These are phyloP conservation scores for Tenthredo mesomela DNA, from an alignment of 2,888 invertebrate species.

Conservation along the genomic window DNA sequence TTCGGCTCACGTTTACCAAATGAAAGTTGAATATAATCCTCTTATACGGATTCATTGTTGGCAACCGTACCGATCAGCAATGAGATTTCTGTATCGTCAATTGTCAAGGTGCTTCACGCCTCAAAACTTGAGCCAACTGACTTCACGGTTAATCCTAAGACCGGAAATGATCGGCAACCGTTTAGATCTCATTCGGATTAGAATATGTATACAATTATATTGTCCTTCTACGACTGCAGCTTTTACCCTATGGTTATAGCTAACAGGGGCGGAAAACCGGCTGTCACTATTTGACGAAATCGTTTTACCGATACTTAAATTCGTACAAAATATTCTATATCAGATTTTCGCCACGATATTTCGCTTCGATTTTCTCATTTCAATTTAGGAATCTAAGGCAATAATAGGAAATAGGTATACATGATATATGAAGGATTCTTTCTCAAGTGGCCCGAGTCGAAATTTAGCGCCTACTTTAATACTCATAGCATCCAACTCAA, in stretches of 20 bases:
- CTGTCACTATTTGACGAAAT: constrained; percentile 41
- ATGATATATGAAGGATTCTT: too few species aligned
- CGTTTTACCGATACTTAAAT: not conserved
- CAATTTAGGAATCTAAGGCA: too few species aligned
- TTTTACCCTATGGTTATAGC: not conserved
- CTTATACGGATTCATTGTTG: constrained; percentile 62
- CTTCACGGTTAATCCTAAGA: constrained; percentile 74
- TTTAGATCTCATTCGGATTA: constrained; percentile 75
- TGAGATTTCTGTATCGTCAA: constrained; percentile 41
- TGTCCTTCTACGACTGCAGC: not conserved
- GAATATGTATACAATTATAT: constrained; percentile 59
- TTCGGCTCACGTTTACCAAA: constrained; percentile 59
- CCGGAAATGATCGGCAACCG: constrained; percentile 79
- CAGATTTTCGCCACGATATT: too few species aligned
- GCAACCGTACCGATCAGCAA: constrained; percentile 44
- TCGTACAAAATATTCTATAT: not conserved
- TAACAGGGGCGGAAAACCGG: not conserved
- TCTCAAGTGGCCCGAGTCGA: too few species aligned
- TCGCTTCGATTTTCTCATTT: too few species aligned
- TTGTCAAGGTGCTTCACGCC: constrained; percentile 47
- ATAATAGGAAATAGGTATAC: too few species aligned
- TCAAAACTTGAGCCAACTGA: constrained; percentile 36
- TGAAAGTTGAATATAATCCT: constrained; percentile 69
- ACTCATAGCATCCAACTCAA: too few species aligned
- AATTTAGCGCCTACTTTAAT: too few species aligned